Base-by-base conservation (phyloP, 2,797 vertebrate genomes). In the Poeciliopsis gracilis region DNA sequence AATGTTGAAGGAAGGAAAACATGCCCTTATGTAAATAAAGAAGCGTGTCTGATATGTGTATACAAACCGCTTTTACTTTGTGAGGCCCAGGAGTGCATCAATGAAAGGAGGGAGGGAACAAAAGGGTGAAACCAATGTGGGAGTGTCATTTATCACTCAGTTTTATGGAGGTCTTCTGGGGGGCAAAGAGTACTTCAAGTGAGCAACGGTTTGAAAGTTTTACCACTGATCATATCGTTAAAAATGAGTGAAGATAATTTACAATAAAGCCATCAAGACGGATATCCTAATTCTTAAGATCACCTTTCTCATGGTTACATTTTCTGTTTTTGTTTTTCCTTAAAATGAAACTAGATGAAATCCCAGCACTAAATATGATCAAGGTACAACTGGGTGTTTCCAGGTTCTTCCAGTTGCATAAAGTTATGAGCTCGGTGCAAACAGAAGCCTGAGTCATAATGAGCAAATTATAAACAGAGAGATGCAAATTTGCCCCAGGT, bases 11-110 rank as follows among this genome's bases (percentile, higher is more conserved):
- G 89, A 94, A 93, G 86, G 90, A 77, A 90, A 92, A 86, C 84
- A 87, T 92, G 87, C 76, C 82, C 91, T 90, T 87, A 87, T 85
- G 82, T 82, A 90, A 92, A 94, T 90, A 89, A 90, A 90, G 88
- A 86, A 80, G 81, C 55, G 78, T 89, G 82, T 79, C 76, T 85
- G 72, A 89, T 84, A 92, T 88, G 73, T 87, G 78, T 77, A 57
- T 66, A 75, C 80, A 38, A 69, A 43, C 72, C 61, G 57, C 3
- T 51, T 55, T 46, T 47, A 38, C 49, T 55, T 36, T 82, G 82
- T 28, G 80, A 73, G 72, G 81, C 66, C n/a, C 81, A 77, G 76
- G 72, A 80, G 79, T 85, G 80, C 79, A 71, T 30, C 73, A 70
- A 45, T 55, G 46, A 20, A 33, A 77, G 67, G 69, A 81, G 55